phyloP scores from a whole-genome alignment of 2,888 invertebrate species.

The Dichetophora obliterata region DNA sequence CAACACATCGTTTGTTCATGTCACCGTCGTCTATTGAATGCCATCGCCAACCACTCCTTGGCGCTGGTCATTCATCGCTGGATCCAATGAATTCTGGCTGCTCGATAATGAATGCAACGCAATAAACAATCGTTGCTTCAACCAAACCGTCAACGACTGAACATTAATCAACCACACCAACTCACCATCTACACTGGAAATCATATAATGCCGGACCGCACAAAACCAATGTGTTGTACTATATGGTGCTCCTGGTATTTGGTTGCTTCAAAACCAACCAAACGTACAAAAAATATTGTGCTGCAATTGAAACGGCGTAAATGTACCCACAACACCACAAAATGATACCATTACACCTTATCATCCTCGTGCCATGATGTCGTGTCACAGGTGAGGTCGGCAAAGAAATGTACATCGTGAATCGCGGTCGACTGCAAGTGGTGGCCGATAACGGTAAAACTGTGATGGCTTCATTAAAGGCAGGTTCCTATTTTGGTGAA shows the following conservation, averaged over 20 bases:
- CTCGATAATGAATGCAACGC: conserved; percentile 4
- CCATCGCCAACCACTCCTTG: neutral
- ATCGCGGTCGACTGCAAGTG: conserved; percentile 94
- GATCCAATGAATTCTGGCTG: conserved; percentile 3
- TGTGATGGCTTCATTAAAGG: conserved; percentile 96
- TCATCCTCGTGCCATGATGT: conserved; percentile 46
- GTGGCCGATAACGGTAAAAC: conserved; percentile 96
- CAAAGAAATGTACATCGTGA: conserved; percentile 99
- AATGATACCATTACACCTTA: neutral
- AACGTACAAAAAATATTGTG: neutral
- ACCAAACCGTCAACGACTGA: conserved; percentile 13
- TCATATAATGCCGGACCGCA: neutral
- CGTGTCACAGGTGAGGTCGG: conserved; percentile 92
- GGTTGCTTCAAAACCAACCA: neutral
- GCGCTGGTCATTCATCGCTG: neutral
- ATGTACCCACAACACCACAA: conserved; percentile 2
- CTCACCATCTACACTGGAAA: neutral
- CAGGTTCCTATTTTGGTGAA: conserved; percentile 99
- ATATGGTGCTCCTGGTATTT: neutral
- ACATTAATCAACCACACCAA: conserved; percentile 41
- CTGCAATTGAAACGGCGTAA: neutral
- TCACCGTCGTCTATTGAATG: neutral
- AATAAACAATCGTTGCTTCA: conserved; percentile 10
- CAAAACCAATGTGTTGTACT: neutral
- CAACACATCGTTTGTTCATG: conserved; percentile 22